Base-by-base conservation (phyloP, 2,888 invertebrate species). In the Lissocephala sabroskyi region DNA sequence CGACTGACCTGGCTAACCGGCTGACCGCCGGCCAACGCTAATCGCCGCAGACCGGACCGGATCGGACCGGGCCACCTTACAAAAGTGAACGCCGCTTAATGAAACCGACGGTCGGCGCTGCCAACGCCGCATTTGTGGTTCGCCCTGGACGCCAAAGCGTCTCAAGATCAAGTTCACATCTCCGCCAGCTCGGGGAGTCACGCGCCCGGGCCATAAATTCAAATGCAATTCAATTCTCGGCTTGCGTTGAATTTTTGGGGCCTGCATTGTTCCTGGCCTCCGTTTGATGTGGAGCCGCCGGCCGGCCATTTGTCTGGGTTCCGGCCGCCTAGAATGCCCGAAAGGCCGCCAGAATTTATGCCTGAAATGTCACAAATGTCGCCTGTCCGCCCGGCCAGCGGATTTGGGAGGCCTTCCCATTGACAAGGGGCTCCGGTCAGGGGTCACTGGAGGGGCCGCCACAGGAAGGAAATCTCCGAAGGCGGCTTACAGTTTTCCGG, bases 81-180 rank as follows among this genome's bases (percentile, higher is more conserved):
- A 61, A 70, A 78, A 77, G 68, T 68, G 66, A 74, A 65, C 66
- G 74, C 73, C 7, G 33, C 62, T 68, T 78, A 68, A 77, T 68
- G 68, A 55, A 56, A 68, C 11, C 17, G 44, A 17, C n/a, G 33
- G 18, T 13, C 10, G 43, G 14, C 39, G 19, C 35, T 23, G 42
- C 3, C 23, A 23, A 23, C 4, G 4, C 7, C 7, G 4, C 3
- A 23, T 23, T 23, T 23, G 18, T 29, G 18, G 13, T 16, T 33
- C 47, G 30, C 50, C 45, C 49, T 47, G 57, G 23, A 50, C 37
- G 45, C 33, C 37, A 43, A 41, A n/a, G 14, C 42, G 73, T 67
- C 66, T 74, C 70, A 71, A 71, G 71, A 71, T 78, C 73, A 73
- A 79, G 71, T 76, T 73, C 79, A 77, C 16, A 56, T 65, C 56